A percentile compares a stretch with the other conserved stretches of the same genome.
Evolutionary conservation across 2,888 invertebrate species (phyloP).

Genomic region (Drosophila putrida): DNA sequence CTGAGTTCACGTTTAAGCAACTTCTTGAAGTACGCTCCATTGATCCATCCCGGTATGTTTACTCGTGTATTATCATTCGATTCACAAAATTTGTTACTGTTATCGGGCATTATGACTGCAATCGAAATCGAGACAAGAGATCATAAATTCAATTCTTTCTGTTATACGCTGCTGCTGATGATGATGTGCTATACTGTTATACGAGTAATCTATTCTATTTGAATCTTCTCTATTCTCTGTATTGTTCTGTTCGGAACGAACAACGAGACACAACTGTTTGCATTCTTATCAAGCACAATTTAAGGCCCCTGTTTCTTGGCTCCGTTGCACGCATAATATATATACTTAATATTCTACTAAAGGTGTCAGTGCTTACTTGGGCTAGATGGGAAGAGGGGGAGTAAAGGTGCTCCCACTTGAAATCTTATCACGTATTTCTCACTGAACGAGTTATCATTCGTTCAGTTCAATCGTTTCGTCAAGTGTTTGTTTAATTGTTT

Average conservation of each 20-base stretch:
- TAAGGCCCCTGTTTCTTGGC: slow-evolving; percentile 46
- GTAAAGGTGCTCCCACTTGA: slow-evolving; percentile 31
- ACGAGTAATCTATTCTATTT: not conserved
- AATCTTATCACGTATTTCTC: slow-evolving; percentile 47
- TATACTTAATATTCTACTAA: slow-evolving; percentile 17
- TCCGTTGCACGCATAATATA: slow-evolving; percentile 42
- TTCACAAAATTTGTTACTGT: slow-evolving; percentile 70
- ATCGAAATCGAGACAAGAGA: slow-evolving; percentile 13
- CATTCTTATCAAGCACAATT: slow-evolving; percentile 67
- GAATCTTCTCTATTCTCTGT: not conserved
- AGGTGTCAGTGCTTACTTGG: slow-evolving; percentile 18
- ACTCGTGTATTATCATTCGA: slow-evolving; percentile 47
- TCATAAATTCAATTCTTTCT: slow-evolving; percentile 17
- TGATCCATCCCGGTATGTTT: slow-evolving; percentile 81
- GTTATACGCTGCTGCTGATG: slow-evolving; percentile 1
- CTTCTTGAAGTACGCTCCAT: slow-evolving; percentile 76
- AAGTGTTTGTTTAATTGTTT: slow-evolving; percentile 28
- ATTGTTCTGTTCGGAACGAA: slow-evolving; percentile 40
- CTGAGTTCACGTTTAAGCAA: slow-evolving; percentile 74
- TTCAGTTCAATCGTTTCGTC: slow-evolving; percentile 65
- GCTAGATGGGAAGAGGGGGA: slow-evolving; percentile 9
- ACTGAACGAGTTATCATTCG: slow-evolving; percentile 55
- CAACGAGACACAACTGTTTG: slow-evolving; percentile 63
- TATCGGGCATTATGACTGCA: slow-evolving; percentile 70
- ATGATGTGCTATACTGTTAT: slow-evolving; percentile 1